Base-by-base conservation (phyloP, 1,140 invertebrate species). In the Drosophila biarmipes region DNA sequence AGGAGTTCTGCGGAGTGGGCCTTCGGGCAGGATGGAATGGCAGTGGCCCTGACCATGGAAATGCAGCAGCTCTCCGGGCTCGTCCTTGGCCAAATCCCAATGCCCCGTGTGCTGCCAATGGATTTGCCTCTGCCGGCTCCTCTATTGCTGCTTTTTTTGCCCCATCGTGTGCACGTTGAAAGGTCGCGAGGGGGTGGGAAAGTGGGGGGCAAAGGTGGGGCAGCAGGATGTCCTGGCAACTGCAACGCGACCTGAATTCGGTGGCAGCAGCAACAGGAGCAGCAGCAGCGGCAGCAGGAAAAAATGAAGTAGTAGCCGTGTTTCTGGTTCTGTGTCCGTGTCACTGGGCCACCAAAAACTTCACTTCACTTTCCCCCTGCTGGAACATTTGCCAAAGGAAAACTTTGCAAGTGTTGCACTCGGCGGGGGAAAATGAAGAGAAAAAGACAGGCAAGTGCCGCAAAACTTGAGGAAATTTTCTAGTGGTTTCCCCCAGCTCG, bases 391-490 rank as follows among this genome's bases (percentile, higher is more conserved):
- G 1, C 29, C 46, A 24, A 6, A 66, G 71, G 74, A 66, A 78
- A 87, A 87, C 40, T 85, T 85, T 71, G 81, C 80, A 80, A 86
- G 62, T 63, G 80, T 73, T 80, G 80, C 74, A 57, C 24, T 12
- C 49, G 21, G 48, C 46, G 19, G 17, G 46, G 35, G 15, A 4
- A 38, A 42, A 52, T 52, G 11, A 17, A 35, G 46, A 29, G 14
- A n/a, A 31, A 49, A 63, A 61, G 51, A 11, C 29, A 59, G 51
- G 52, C 19, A 48, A 45, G 45, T 61, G 58, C 49, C 42, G 27
- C 51, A 63, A 64, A 71, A 71, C 64, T 71, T 69, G 63, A 56
- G 43, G 40, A 37, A 68, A 38, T 38, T 55, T 51, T 55, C 19
- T 21, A 73, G 54, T 63, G 64, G 46, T 19, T 37, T 43, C n/a